Evolutionary conservation across 2,797 vertebrate species (phyloP).

Genomic region (Tragopan temminckii): DNA sequence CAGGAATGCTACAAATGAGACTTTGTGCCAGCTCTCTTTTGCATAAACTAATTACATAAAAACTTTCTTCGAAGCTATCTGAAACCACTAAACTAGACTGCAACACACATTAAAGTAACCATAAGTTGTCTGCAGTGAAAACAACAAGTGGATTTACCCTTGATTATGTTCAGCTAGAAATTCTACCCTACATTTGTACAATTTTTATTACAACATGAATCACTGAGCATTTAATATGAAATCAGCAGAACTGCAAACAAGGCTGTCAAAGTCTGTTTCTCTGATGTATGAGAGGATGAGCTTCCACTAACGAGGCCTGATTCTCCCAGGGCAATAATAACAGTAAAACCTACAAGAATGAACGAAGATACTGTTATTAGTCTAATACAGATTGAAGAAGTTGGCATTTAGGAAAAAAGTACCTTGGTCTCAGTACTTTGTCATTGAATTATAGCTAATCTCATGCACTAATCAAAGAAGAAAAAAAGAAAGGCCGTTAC

Average conservation of each 20-base stretch:
- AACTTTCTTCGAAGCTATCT: constrained; percentile 3
- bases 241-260: constrained; percentile 14
- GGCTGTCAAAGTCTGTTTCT: constrained; percentile 33
- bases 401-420: constrained; percentile 28
- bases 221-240: not conserved
- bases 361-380: constrained; percentile 6
- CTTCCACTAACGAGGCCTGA: constrained; percentile 8
- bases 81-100: constrained; percentile 9
- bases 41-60: constrained; percentile 26
- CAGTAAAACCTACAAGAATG: constrained; percentile 24
- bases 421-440: not conserved
- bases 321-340: constrained; percentile 39
- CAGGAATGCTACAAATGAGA: not conserved
- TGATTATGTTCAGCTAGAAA: not conserved
- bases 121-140: constrained; percentile 1
- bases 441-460: not conserved
- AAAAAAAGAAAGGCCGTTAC: not conserved
- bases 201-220: constrained; percentile 19
- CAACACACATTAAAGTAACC: constrained; percentile 5
- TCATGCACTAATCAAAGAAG: not conserved
- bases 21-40: not conserved
- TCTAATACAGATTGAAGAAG: not conserved
- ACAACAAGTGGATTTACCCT: constrained; percentile 9
- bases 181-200: not conserved
- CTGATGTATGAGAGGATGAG: not conserved